Base-by-base conservation (phyloP, 2,888 invertebrate species). In the Automeris io region DNA sequence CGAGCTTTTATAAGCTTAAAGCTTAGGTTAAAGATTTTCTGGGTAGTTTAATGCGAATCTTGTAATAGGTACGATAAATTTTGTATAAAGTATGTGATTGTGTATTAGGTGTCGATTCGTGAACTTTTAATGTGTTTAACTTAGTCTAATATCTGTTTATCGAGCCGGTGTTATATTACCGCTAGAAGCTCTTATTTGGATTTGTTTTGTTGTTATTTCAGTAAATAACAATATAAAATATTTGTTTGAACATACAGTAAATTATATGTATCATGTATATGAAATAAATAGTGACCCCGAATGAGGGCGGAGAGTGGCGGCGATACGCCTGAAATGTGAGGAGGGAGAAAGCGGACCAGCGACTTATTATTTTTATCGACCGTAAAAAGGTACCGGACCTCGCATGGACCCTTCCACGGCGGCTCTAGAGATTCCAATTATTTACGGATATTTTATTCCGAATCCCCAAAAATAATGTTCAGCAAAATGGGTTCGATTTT, bases 1-100 rank as follows among this genome's bases (percentile, higher is more conserved):
- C 82, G 85, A 87, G 87, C 87, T 87, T 87, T 88, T 87, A 91
- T 90, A 90, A 90, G 90, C 90, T 89, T 85, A 85, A 83, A 86
- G 85, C 86, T 86, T 85, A 85, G 85, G 86, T 85, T 85, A 86
- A 85, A 86, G 85, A 86, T 86, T 86, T 86, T 86, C 86, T 83
- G 86, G 86, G 86, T 85, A 86, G 82, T 86, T 86, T 83, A 85
- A 85, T 86, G 80, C 77, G 86, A 86, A 85, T 85, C 86, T 86
- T 85, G 85, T 86, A 86, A 86, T 85, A 85, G 85, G 83, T 82
- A 80, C 82, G 62, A 86, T 86, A 86, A 85, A 86, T 86, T 83
- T 74, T 79, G 62, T 81, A 85, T 85, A 86, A 86, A 81, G 79
- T 81, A 86, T 86, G 85, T 82, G 85, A 85, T 85, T 81, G 82